A percentile compares a stretch with the other conserved stretches of the same genome.
Evolutionary conservation across 2,797 vertebrate genomes (phyloP).

Genomic region (Streptopelia turtur): DNA sequence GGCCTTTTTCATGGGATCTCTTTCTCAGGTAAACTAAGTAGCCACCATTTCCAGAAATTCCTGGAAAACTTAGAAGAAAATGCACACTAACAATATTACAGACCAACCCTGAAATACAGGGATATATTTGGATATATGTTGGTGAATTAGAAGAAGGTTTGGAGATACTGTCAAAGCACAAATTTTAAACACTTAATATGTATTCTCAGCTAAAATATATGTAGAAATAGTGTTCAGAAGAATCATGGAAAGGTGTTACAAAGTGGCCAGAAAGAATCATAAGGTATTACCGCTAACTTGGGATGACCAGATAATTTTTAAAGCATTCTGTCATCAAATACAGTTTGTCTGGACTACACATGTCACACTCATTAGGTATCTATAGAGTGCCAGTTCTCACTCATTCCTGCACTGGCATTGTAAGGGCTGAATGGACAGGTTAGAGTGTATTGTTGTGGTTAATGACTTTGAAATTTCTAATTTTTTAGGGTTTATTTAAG

Average conservation of each 20-base stretch:
- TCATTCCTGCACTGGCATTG: neutral
- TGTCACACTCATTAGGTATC: neutral
- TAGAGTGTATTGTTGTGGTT: neutral
- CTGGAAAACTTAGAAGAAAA: neutral
- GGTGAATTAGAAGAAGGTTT: neutral
- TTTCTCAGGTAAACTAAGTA: neutral
- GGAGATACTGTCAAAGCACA: neutral
- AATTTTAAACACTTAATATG: neutral
- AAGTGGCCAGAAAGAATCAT: neutral
- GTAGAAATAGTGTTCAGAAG: neutral
- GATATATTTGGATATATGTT: neutral
- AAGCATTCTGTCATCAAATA: neutral
- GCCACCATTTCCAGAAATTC: neutral
- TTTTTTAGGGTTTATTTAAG: neutral
- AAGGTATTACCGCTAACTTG: neutral
- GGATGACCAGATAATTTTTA: neutral
- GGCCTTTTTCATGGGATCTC: neutral
- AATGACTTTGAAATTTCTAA: neutral
- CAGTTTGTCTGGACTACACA: neutral
- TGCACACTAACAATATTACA: neutral
- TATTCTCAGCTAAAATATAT: neutral
- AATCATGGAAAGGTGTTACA: neutral
- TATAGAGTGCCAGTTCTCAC: neutral
- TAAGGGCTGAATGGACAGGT: neutral
- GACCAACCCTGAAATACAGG: neutral